These are phyloP conservation scores for Bombylius discolor DNA, from an alignment of 2,888 invertebrate species.

Conservation along the genomic window DNA sequence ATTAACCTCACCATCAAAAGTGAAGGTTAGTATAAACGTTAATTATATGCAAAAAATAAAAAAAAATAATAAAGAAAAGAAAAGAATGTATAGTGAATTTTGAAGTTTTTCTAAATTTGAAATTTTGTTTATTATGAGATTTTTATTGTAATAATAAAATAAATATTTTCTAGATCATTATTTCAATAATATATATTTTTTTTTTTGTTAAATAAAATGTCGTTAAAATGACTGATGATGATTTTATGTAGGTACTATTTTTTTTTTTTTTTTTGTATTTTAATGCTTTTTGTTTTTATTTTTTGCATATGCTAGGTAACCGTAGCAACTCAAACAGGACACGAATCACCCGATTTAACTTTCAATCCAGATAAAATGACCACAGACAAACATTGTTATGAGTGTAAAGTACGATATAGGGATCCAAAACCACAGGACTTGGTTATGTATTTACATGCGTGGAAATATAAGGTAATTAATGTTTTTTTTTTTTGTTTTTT, in stretches of 20 bases:
- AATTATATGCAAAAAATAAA: too few relatives aligned
- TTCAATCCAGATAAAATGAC: conserved; percentile 60
- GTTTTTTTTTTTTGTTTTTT: not conserved
- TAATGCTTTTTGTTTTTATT: not conserved
- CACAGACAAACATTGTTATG: conserved; percentile 77
- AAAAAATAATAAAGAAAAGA: too few relatives aligned
- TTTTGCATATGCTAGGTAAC: conserved; percentile 1
- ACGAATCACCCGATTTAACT: conserved; percentile 52
- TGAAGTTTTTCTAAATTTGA: too few relatives aligned
- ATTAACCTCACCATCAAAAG: conserved; percentile 9
- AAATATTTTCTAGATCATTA: too few relatives aligned
- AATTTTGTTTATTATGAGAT: too few relatives aligned
- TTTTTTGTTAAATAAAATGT: too few relatives aligned
- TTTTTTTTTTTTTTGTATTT: too few relatives aligned
- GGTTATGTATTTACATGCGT: conserved; percentile 92
- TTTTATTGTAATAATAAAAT: too few relatives aligned
- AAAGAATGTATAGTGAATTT: too few relatives aligned
- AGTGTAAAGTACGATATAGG: conserved; percentile 81
- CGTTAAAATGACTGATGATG: too few relatives aligned
- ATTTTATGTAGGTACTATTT: too few relatives aligned
- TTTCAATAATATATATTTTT: too few relatives aligned
- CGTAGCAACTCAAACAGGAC: conserved; percentile 76
- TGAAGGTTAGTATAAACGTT: conserved; percentile 5
- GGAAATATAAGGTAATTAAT: conserved; percentile 64
- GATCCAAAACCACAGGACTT: conserved; percentile 86